These are phyloP conservation scores for Anticlea derivata DNA, from an alignment of 2,888 invertebrate species.

Conservation along the genomic window DNA sequence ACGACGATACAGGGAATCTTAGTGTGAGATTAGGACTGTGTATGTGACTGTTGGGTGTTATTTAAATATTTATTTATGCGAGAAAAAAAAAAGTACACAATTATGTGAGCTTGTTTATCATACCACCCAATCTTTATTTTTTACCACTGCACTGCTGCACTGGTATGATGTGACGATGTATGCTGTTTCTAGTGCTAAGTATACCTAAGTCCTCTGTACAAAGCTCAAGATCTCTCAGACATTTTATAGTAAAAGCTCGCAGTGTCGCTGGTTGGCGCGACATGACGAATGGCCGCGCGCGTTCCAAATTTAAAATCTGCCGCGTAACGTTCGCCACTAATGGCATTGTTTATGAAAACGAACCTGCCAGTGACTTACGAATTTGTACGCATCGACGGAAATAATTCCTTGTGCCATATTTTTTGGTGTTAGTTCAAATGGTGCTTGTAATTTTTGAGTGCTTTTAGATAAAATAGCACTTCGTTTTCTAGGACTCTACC, in stretches of 20 bases:
- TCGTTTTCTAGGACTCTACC: not conserved
- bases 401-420: constrained; percentile 44
- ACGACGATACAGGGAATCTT: no score
- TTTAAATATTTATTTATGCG: no score
- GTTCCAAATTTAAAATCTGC: constrained; percentile 83
- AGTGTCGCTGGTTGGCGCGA: constrained; percentile 74
- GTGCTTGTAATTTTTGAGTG: constrained; percentile 63
- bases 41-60: no score
- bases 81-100: no score
- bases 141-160: no score
- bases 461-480: constrained; percentile 16
- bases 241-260: constrained; percentile 42
- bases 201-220: constrained; percentile 36
- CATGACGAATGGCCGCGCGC: constrained; percentile 79
- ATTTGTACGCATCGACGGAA: constrained; percentile 61
- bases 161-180: no score
- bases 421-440: constrained; percentile 56
- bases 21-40: no score
- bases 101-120: no score
- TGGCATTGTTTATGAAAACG: constrained; percentile 81
- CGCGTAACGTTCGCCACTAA: constrained; percentile 78
- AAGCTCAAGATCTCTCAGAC: constrained; percentile 49
- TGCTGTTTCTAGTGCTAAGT: no score
- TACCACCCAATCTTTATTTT: no score
- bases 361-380: constrained; percentile 75